Evolutionary conservation across 2,113 vertebrate species (phyloP).

Genomic region (Bambusicola thoracicus): DNA sequence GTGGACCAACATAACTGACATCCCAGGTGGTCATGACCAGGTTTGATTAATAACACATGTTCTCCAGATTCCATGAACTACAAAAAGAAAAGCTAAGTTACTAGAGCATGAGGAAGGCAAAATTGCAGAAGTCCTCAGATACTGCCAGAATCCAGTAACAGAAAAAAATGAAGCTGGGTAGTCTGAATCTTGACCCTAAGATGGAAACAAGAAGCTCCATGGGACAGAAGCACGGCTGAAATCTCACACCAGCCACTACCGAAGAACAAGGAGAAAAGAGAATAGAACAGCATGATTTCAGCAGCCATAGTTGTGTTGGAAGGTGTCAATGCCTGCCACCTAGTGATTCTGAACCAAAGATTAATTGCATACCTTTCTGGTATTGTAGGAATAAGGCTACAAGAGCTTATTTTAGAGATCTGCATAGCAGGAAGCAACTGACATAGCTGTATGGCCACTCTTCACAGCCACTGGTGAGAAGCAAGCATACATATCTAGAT

Average conservation of each 20-base stretch:
- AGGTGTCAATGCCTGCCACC: constrained; percentile 41
- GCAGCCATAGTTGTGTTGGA: not conserved
- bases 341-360: constrained; percentile 21
- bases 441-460: not conserved
- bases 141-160: not conserved
- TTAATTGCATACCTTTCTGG: not conserved
- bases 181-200: not conserved
- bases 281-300: not conserved
- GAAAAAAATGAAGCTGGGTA: not conserved
- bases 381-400: not conserved
- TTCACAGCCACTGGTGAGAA: not conserved
- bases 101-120: not conserved
- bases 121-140: not conserved
- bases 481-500: not conserved
- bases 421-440: not conserved
- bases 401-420: not conserved
- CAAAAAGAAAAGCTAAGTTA: not conserved
- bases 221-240: not conserved
- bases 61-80: not conserved
- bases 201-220: not conserved
- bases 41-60: not conserved
- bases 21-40: rapidly evolving
- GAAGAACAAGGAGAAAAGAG: not conserved
- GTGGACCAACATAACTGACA: not conserved
- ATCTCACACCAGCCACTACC: not conserved